phyloP scores from a whole-genome alignment of 2,888 invertebrate species.

The Rotaria socialis region DNA sequence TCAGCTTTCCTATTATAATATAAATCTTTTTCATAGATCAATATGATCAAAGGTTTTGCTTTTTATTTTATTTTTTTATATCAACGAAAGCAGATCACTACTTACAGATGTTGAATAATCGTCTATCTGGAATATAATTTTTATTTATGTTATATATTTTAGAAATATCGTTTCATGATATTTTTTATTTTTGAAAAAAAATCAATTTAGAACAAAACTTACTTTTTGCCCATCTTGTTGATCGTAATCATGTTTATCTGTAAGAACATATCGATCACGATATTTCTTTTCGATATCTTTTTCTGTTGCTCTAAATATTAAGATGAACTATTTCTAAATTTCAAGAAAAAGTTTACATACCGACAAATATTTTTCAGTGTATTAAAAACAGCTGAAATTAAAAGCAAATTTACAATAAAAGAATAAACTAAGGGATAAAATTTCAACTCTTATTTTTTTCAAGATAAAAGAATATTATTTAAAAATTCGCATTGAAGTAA shows the following conservation, averaged over 20 bases:
- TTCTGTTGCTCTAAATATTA: slow-evolving; percentile 53
- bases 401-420: too few relatives aligned
- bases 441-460: too few relatives aligned
- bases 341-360: slow-evolving; percentile 44
- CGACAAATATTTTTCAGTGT: slow-evolving; percentile 53
- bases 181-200: too few relatives aligned
- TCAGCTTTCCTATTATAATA: too few relatives aligned
- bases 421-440: too few relatives aligned
- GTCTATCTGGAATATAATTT: neutral
- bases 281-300: slow-evolving; percentile 54
- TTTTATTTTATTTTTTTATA: too few relatives aligned
- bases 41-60: too few relatives aligned
- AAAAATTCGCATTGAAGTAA: too few relatives aligned
- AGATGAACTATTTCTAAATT: too few relatives aligned
- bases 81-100: neutral
- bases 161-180: neutral
- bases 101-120: neutral
- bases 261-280: slow-evolving; percentile 53
- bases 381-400: slow-evolving; percentile 54
- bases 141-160: neutral
- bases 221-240: slow-evolving; percentile 33
- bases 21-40: too few relatives aligned
- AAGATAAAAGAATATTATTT: too few relatives aligned
- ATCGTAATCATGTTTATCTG: slow-evolving; percentile 54
- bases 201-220: neutral